phyloP scores from a whole-genome alignment of 2,113 vertebrate genomes.

The Oreochromis niloticus region DNA sequence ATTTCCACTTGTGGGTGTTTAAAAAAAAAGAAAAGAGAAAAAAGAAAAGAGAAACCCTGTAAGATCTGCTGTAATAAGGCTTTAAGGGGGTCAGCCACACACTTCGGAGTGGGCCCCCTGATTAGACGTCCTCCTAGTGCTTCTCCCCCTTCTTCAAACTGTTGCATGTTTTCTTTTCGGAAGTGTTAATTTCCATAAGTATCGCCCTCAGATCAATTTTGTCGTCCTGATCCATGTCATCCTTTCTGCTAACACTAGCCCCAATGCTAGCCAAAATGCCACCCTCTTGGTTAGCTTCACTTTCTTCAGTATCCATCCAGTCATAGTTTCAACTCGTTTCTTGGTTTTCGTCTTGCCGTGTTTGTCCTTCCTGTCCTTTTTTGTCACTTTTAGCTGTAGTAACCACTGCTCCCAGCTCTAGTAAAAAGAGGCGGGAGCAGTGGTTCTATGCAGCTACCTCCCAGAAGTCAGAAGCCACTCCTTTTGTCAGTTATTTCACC shows the following conservation, averaged over 20 bases:
- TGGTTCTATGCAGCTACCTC: background rate
- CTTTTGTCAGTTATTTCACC: background rate
- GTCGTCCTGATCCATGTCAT: background rate
- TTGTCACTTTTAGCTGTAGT: background rate
- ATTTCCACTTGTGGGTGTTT: background rate
- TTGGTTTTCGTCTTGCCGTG: background rate
- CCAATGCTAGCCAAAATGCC: background rate
- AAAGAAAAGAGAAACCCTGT: too few relatives aligned
- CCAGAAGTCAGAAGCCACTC: background rate
- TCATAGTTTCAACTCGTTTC: background rate
- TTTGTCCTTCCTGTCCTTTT: background rate
- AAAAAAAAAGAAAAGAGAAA: background rate
- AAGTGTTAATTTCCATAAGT: background rate
- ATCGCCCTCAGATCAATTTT: background rate
- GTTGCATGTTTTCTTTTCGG: background rate
- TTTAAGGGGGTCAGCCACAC: background rate
- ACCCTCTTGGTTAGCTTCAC: background rate
- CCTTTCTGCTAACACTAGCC: background rate
- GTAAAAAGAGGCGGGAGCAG: background rate
- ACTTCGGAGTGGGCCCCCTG: background rate
- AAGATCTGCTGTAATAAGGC: too few relatives aligned
- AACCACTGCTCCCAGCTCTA: too few relatives aligned
- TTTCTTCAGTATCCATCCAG: background rate
- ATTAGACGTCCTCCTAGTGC: background rate
- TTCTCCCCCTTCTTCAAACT: background rate